These are phyloP conservation scores for Therioaphis trifolii DNA, from an alignment of 2,888 invertebrate species.

Conservation along the genomic window DNA sequence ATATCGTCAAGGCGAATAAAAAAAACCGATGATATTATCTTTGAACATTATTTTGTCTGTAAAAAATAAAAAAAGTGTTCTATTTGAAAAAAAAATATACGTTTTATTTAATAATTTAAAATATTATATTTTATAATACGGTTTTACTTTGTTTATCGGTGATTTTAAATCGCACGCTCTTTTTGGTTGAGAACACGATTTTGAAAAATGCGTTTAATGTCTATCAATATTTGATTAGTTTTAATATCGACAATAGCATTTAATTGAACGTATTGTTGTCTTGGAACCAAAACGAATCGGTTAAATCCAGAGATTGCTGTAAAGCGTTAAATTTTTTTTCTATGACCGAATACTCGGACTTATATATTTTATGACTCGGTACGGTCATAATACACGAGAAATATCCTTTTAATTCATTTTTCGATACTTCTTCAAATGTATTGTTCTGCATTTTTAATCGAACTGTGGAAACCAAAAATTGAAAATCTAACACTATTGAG, in stretches of 20 bases:
- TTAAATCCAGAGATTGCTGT: not conserved
- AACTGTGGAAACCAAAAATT: not conserved
- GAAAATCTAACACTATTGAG: not conserved
- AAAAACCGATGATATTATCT: too few relatives aligned
- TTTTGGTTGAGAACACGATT: not conserved
- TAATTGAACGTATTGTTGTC: slow-evolving; percentile 10
- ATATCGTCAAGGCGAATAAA: too few relatives aligned
- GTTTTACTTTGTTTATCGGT: too few relatives aligned
- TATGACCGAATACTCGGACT: not conserved
- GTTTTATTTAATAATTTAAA: too few relatives aligned
- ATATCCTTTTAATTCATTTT: not conserved
- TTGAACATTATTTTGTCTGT: too few relatives aligned
- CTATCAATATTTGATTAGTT: not conserved
- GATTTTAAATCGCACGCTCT: too few relatives aligned
- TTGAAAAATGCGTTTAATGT: not conserved
- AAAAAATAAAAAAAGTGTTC: too few relatives aligned
- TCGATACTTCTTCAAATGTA: not conserved
- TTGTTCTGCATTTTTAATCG: not conserved
- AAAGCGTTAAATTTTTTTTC: not conserved
- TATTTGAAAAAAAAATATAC: too few relatives aligned
- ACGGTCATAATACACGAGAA: not conserved
- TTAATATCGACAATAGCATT: not conserved
- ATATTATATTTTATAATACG: too few relatives aligned
- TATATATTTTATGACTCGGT: not conserved
- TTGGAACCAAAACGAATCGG: not conserved